Evolutionary conservation across 2,888 invertebrate genomes (phyloP).

Genomic region (Drosophila percnosoma): DNA sequence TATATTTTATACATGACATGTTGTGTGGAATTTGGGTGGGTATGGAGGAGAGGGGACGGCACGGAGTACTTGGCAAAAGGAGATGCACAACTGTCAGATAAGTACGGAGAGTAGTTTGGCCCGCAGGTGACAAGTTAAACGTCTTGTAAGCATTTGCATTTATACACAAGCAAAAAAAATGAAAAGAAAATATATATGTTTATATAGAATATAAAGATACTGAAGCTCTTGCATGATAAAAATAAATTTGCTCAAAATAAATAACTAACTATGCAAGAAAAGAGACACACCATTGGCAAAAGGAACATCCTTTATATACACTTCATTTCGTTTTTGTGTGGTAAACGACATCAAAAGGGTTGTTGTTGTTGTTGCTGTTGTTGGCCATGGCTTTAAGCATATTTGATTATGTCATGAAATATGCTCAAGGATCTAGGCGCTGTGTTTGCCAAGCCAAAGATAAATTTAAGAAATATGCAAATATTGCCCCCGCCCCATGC

Average conservation of each 20-base stretch:
- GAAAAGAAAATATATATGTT: slow-evolving; percentile 30
- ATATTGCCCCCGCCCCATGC: slow-evolving; percentile 36
- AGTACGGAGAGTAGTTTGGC: slow-evolving; percentile 69
- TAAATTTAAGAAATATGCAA: slow-evolving; percentile 80
- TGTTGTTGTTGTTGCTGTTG: slow-evolving; percentile 43
- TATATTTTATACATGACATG: slow-evolving; percentile 62
- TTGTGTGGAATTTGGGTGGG: neutral
- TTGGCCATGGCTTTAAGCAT: slow-evolving; percentile 73
- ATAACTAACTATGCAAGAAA: slow-evolving; percentile 58
- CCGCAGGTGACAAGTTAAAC: slow-evolving; percentile 81
- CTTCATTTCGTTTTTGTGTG: slow-evolving; percentile 52
- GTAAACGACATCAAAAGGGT: slow-evolving; percentile 68
- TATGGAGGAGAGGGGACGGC: neutral
- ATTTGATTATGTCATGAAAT: slow-evolving; percentile 78
- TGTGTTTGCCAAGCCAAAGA: slow-evolving; percentile 64
- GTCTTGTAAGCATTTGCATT: slow-evolving; percentile 76
- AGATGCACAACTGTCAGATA: slow-evolving; percentile 80
- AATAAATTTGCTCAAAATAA: slow-evolving; percentile 52
- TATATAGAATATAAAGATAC: slow-evolving; percentile 8
- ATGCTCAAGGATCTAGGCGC: slow-evolving; percentile 47
- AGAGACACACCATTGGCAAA: slow-evolving; percentile 27
- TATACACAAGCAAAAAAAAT: slow-evolving; percentile 15
- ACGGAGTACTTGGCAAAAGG: slow-evolving; percentile 18
- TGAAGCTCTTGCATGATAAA: slow-evolving; percentile 23
- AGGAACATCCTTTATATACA: slow-evolving; percentile 59